Base-by-base conservation (phyloP, 2,113 vertebrate species). In the Chinchilla lanigera region DNA sequence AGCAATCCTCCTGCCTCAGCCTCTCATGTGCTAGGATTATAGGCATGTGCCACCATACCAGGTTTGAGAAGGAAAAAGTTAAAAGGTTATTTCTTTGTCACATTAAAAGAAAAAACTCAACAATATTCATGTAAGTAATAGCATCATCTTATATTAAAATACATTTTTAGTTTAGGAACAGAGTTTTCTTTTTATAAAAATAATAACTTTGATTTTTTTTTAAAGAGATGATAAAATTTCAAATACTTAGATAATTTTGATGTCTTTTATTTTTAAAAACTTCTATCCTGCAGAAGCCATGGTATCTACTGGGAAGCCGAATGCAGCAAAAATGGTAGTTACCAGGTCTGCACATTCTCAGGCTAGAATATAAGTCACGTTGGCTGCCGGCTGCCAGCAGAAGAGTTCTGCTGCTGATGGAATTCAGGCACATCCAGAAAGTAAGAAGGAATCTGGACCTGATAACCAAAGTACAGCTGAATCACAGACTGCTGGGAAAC, bases 171-270 rank as follows among this genome's bases (percentile, higher is more conserved):
- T 69, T 94, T 95, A 77, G 86, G 28, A 58, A 80, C 19, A 67
- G 89, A 69, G 28, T 54, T 86, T 89, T 90, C 71, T 63, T 88
- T 26, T 71, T 83, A 77, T 90, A 90, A 94, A 97, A 92, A 86
- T 73, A 92, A 6, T 86, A 63, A 87, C 52, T 89, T 33, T 61
- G 65, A 92, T 41, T 92, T 96, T 41, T 92, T 96, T 94, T 89
- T 44, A 65, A 95, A 83, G 65, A 56, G 30, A 73, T 65, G 50
- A 69, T 44, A 80, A 41, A 65, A 89, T 84, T 71, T 94, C 47
- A 96, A 86, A 24, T 80, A 82, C 38, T 91, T 54, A 85, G 60
- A 88, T 87, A 58, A 83, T 47, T 85, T 89, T 71, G 41, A 44
- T 77, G 38, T 58, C 24, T 81, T 89, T 69, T 67, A 86, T 60